phyloP scores from a whole-genome alignment of 2,113 vertebrate species.

The Scartelaos histophorus region DNA sequence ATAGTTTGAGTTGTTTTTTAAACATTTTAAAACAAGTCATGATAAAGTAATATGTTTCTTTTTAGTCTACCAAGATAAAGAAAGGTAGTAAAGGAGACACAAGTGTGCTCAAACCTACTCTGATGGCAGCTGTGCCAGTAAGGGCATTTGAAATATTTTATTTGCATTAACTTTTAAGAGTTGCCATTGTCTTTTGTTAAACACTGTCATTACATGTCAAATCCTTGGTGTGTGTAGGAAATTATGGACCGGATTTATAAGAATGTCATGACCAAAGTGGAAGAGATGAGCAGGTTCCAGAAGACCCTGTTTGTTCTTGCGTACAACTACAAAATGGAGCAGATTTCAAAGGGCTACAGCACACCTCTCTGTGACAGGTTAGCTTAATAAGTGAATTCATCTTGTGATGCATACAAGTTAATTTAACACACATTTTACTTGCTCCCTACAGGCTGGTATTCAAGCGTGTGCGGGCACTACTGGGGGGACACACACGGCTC shows the following conservation, averaged over 20 bases:
- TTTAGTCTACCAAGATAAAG: slow-evolving; percentile 96
- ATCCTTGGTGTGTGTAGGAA: slow-evolving; percentile 78
- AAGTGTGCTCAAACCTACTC: slow-evolving; percentile 87
- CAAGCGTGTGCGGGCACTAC: slow-evolving; percentile 85
- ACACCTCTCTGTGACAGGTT: slow-evolving; percentile 94
- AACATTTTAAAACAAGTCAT: background rate
- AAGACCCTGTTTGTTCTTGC: slow-evolving; percentile 90
- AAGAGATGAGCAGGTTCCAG: slow-evolving; percentile 92
- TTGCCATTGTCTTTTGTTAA: background rate
- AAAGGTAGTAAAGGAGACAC: slow-evolving; percentile 98
- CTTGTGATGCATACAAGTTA: background rate
- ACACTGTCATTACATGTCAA: background rate
- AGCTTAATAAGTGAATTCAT: background rate
- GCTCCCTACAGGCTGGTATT: slow-evolving; percentile 84
- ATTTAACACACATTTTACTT: background rate
- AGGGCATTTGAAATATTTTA: slow-evolving; percentile 49
- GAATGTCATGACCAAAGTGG: slow-evolving; percentile 97
- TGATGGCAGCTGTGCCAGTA: slow-evolving; percentile 98
- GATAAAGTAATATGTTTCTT: slow-evolving; percentile 20
- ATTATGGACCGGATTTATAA: slow-evolving; percentile 99
- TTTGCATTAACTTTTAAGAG: background rate
- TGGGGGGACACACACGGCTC: slow-evolving; percentile 89
- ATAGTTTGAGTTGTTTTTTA: background rate
- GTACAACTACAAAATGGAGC: slow-evolving; percentile 99
- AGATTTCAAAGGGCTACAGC: slow-evolving; percentile 89